phyloP scores from a whole-genome alignment of 2,797 vertebrate species.

The Micrastur ruficollis region DNA sequence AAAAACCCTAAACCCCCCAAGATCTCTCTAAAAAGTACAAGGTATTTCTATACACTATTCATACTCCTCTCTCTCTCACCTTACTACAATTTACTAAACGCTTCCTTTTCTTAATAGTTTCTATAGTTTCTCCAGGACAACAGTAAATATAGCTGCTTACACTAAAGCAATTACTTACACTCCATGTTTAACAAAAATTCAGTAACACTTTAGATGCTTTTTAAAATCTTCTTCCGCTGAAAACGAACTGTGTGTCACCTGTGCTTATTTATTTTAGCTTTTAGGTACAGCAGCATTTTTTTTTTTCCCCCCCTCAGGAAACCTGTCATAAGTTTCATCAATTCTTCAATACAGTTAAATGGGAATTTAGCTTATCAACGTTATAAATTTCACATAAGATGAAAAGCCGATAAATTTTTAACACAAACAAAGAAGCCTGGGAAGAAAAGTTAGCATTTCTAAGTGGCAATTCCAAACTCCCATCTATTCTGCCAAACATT shows the following conservation, averaged over 20 bases:
- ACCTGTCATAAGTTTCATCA: not conserved
- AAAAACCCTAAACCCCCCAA: not conserved
- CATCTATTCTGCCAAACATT: not conserved
- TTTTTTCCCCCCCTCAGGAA: not conserved
- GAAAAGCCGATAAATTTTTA: conserved; percentile 47
- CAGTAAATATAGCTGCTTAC: not conserved
- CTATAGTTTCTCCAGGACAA: not conserved
- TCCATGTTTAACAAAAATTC: not conserved
- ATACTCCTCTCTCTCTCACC: not conserved
- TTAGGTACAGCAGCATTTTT: not conserved
- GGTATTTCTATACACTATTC: not conserved
- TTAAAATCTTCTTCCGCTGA: not conserved
- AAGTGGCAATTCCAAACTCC: conserved; percentile 25
- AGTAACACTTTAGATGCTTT: not conserved
- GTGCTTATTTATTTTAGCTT: not conserved
- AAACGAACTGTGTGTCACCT: not conserved
- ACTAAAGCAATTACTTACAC: not conserved
- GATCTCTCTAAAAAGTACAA: not conserved
- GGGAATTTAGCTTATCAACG: not conserved
- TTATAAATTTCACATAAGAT: not conserved
- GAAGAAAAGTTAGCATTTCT: conserved; percentile 24
- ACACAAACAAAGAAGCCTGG: conserved; percentile 43
- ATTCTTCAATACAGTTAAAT: conserved; percentile 18
- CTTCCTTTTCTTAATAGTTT: not conserved
- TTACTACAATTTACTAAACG: not conserved